A percentile compares a stretch with the other conserved stretches of the same genome.
phyloP scores from a whole-genome alignment of 2,797 vertebrate species.

The Thalassophryne amazonica region DNA sequence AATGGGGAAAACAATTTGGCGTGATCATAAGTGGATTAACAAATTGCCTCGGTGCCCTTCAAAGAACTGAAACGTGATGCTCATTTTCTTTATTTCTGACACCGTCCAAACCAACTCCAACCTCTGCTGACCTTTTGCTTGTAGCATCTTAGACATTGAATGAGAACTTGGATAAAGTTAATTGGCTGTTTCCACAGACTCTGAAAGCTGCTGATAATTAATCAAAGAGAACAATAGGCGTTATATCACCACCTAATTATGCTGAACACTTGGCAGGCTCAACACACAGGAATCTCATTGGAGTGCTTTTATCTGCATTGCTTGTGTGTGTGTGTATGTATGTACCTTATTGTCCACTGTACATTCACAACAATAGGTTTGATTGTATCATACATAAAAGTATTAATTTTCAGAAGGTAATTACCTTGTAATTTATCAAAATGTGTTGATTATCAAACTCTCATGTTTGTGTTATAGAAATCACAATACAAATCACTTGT shows the following conservation, averaged over 20 bases:
- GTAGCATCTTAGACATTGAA: conserved; percentile 54
- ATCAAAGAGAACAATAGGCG: conserved; percentile 68
- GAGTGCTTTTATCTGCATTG: conserved; percentile 39
- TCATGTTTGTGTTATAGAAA: too few species aligned
- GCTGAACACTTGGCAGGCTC: conserved; percentile 57
- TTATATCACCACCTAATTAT: conserved; percentile 68
- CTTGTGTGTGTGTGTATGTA: too few species aligned
- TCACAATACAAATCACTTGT: too few species aligned
- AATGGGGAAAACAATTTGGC: conserved; percentile 35
- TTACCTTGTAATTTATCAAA: too few species aligned
- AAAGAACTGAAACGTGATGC: conserved; percentile 19
- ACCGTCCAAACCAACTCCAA: conserved; percentile 18
- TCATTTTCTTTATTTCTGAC: conserved; percentile 32
- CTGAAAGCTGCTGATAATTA: conserved; percentile 64
- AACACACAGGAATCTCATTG: conserved; percentile 28
- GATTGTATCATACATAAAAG: too few species aligned
- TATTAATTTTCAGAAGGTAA: too few species aligned
- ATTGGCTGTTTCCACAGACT: conserved; percentile 62
- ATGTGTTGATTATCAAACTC: too few species aligned
- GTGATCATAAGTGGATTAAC: conserved; percentile 61
- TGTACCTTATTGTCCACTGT: too few species aligned
- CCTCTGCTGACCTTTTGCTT: conserved; percentile 57
- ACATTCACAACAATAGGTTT: too few species aligned
- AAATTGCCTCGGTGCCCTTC: conserved; percentile 54
- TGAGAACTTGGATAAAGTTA: conserved; percentile 59